Conservation (phyloP, 2,888 invertebrate genomes). For the Zonitis immaculata region DNA sequence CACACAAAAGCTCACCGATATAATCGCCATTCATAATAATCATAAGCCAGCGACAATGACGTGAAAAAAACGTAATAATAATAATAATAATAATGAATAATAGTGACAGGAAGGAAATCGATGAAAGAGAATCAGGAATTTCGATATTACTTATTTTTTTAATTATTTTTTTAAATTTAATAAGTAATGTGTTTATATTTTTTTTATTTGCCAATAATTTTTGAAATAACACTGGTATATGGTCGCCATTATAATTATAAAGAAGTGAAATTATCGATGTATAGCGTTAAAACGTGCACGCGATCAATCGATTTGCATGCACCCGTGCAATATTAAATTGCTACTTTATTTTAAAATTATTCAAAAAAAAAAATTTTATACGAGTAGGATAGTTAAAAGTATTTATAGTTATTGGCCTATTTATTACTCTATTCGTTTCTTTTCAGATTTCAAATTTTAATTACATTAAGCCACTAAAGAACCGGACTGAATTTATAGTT, state of each 20-base stretch:
- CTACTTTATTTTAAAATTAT: slow-evolving; percentile 29
- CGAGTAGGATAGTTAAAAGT: not conserved
- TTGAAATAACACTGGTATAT: too few relatives aligned
- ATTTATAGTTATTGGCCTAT: slow-evolving; percentile 1
- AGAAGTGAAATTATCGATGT: slow-evolving; percentile 5
- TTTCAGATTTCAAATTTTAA: too few relatives aligned
- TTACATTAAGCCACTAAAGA: too few relatives aligned
- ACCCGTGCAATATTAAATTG: slow-evolving; percentile 38
- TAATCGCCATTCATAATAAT: not conserved
- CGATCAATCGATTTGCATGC: slow-evolving; percentile 12
- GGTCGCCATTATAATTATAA: slow-evolving; percentile 4
- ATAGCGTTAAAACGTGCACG: slow-evolving; percentile 2
- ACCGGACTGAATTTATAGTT: too few relatives aligned
- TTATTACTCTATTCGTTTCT: too few relatives aligned
- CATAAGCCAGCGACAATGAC: not conserved
- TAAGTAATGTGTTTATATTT: too few relatives aligned
- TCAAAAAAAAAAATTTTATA: slow-evolving; percentile 1
- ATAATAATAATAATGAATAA: not conserved
- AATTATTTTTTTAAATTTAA: too few relatives aligned
- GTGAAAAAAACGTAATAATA: not conserved
- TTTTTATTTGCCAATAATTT: too few relatives aligned
- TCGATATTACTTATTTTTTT: too few relatives aligned
- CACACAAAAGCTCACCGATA: not conserved
- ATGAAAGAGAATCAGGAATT: not conserved
- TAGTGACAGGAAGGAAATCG: slow-evolving; percentile 1